A percentile compares a stretch with the other conserved stretches of the same genome.
Evolutionary conservation across 2,888 invertebrate genomes (phyloP).

Genomic region (Shargacucullia verbasci): DNA sequence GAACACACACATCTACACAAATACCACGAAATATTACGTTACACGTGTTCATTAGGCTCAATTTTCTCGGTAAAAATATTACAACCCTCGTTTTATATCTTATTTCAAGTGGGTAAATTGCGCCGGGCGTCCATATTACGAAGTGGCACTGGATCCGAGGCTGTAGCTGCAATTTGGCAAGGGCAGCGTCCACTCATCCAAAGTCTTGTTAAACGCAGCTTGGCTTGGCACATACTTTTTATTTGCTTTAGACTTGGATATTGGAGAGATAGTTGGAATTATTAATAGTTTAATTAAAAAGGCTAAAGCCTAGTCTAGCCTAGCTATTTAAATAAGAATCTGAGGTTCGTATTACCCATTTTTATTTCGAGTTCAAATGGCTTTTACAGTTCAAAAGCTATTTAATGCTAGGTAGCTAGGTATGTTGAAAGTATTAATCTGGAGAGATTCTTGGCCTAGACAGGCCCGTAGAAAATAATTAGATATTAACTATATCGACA

Average conservation of each 20-base stretch:
- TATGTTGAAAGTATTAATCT: no score
- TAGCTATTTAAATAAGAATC: no score
- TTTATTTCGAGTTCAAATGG: no score
- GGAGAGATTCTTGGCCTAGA: no score
- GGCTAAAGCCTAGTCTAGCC: no score
- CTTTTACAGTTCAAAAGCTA: no score
- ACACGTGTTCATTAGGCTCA: slow-evolving; percentile 1
- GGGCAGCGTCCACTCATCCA: slow-evolving; percentile 22
- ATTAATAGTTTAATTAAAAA: no score
- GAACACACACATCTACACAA: not conserved
- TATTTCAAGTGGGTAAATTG: slow-evolving; percentile 7
- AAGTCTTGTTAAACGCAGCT: slow-evolving; percentile 38
- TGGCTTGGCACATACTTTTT: slow-evolving; percentile 15
- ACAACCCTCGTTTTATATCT: slow-evolving; percentile 1
- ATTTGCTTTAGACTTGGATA: slow-evolving; percentile 2
- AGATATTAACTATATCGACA: no score
- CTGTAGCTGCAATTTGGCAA: slow-evolving; percentile 47
- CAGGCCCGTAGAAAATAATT: no score
- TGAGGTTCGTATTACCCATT: no score
- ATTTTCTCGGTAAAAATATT: not conserved
- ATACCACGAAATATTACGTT: not conserved
- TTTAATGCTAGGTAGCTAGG: no score
- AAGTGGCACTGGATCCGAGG: slow-evolving; percentile 22
- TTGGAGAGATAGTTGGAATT: no score
- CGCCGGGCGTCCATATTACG: slow-evolving; percentile 17